Base-by-base conservation (phyloP, 1,140 invertebrate species). In the Scaptomyza hsui region DNA sequence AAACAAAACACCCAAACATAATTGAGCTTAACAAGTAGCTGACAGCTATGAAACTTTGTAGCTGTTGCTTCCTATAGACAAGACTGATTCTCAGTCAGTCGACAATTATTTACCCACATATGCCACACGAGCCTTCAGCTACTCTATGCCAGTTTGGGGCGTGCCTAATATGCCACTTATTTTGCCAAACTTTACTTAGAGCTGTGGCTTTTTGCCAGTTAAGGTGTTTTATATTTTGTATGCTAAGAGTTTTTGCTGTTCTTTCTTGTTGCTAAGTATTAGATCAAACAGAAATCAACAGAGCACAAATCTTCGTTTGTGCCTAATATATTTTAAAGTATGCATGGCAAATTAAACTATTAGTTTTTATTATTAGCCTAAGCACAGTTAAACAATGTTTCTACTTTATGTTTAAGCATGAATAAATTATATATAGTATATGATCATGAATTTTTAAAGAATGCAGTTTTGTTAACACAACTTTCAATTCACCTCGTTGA, bases 81-180 rank as follows among this genome's bases (percentile, higher is more conserved):
- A 26, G 48, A 48, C 13, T 69, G 42, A 63, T 69, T 69, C 65
- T 69, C 65, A 26, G 32, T 24, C 48, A 32, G 32, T 16, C 37
- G 65, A 55, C 9, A 69, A 69, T 69, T 53, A 47, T 39, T 69
- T 69, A 53, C 13, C 21, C 15, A 44, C 59, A 69, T 48, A 69
- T 26, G 39, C 19, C 16, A n/a, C 6, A 21, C 1, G 13, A 15
- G 47, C 13, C 16, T 35, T 6, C 49, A 4, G 16, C 15, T 16
- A 32, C 48, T 9, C 26, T 13, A 37, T 24, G 24, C 9, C 18
- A 12, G 13, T 5, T 3, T 15, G 15, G 18, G 51, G 35, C 41
- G 24, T 26, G 16, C 9, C 1, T 7, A 5, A n/a, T 52, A 35
- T 19, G 1, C 3, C 4, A 35, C 32, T 9, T 1, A 18, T 10